These are phyloP conservation scores for Masticophis lateralis DNA, from an alignment of 2,797 vertebrate genomes.

Conservation along the genomic window DNA sequence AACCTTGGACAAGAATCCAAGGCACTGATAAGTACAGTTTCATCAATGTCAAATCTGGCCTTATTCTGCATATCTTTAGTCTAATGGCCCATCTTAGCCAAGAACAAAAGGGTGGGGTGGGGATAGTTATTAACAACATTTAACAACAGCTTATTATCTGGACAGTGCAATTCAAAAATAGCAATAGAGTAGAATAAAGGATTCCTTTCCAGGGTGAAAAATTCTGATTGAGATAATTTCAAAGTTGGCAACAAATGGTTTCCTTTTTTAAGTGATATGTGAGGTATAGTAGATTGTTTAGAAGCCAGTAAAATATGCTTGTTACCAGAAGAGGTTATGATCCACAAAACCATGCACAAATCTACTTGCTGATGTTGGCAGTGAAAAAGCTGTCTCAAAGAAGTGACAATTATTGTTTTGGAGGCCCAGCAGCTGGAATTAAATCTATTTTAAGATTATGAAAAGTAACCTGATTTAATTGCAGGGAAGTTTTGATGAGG, in stretches of 20 bases:
- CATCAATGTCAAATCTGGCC: neutral
- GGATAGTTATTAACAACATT: neutral
- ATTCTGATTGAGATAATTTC: neutral
- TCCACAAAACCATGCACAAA: neutral
- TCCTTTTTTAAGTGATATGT: neutral
- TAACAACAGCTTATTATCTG: neutral
- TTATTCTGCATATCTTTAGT: neutral
- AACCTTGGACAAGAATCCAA: slow-evolving; percentile 38
- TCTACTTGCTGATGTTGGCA: neutral
- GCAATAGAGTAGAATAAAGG: neutral
- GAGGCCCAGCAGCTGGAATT: neutral
- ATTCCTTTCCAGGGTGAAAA: neutral
- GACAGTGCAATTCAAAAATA: neutral
- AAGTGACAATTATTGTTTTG: neutral
- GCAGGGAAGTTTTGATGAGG: neutral
- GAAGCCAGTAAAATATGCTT: neutral
- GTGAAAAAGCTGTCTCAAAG: neutral
- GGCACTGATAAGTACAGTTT: neutral
- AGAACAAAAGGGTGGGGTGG: neutral
- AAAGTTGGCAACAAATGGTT: neutral
- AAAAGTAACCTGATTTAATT: neutral
- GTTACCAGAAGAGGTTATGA: neutral
- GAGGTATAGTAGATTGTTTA: neutral
- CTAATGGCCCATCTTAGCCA: neutral
- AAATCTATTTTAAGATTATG: neutral